Base-by-base conservation (phyloP, 2,888 invertebrate genomes). In the Phyllotreta striolata region DNA sequence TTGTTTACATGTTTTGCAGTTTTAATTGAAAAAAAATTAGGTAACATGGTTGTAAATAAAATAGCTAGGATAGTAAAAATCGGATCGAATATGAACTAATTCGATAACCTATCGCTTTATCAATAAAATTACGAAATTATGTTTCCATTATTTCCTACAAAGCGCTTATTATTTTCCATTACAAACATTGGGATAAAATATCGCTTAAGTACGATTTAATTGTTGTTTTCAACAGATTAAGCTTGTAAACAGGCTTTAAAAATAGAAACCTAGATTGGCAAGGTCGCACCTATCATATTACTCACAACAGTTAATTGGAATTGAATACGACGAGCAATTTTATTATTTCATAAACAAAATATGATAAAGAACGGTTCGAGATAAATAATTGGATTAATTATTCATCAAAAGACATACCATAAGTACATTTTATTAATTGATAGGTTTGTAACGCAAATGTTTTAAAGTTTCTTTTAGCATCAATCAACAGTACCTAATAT, bases 271-370 rank as follows among this genome's bases (percentile, higher is more conserved):
- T 12, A 66, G 66, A 67, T 63, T 63, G 66, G 55, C 70, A 72
- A 72, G 72, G 70, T 70, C 68, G 64, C 66, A 51, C 66, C 60
- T 68, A 71, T 70, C 63, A 64, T 62, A 66, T 67, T 68, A 67
- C 65, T 64, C 58, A 63, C 56, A 69, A 63, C 67, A 64, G 60
- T 65, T 70, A 67, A 70, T 70, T 70, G 67, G 66, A 62, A 67
- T 62, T 60, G 66, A 65, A 67, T 66, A 69, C 64, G 63, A 47
- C 40, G 2, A 49, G 40, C 34, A 51, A 40, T 62, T 46, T 61
- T 67, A 66, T 70, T 69, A 67, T 67, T 68, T 52, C 65, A 63
- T 66, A 63, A 70, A 69, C 61, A 67, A 67, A 68, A 24, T 24
- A 24, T 24, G 14, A 9, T 49, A 58, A 58, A 49, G 9, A 51